Evolutionary conservation across 2,113 vertebrate species (phyloP).

Genomic region (Pollimyrus isidori): DNA sequence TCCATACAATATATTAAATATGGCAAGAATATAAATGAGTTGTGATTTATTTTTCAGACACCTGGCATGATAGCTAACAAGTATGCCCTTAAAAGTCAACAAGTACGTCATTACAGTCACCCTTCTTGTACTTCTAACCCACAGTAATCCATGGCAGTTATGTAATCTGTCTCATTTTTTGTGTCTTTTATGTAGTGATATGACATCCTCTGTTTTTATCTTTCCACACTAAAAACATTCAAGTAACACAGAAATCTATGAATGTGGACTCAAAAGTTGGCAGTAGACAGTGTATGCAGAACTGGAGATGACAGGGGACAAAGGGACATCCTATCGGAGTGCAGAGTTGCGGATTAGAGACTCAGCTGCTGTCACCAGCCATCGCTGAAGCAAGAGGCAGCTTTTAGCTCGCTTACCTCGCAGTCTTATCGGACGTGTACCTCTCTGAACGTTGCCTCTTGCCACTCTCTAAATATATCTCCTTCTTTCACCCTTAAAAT

Average conservation of each 20-base stretch:
- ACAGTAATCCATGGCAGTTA: not conserved
- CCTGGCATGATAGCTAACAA: not conserved
- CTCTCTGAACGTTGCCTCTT: not conserved
- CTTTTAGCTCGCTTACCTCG: not conserved
- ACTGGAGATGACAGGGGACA: not conserved
- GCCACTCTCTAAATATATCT: not conserved
- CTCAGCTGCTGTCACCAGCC: not conserved
- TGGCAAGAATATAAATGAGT: not conserved
- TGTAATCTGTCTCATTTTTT: not conserved
- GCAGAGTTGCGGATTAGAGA: not conserved
- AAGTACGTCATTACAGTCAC: not conserved
- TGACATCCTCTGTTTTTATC: not conserved
- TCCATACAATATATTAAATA: not conserved
- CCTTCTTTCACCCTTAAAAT: conserved; percentile 6
- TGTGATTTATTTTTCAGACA: not conserved
- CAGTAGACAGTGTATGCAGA: not conserved
- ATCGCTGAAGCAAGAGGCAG: not conserved
- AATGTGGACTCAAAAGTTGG: not conserved
- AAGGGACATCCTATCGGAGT: not conserved
- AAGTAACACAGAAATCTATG: not conserved
- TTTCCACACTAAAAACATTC: not conserved
- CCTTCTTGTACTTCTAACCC: not conserved
- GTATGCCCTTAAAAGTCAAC: not conserved
- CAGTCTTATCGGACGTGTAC: not conserved
- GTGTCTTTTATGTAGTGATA: not conserved